Evolutionary conservation across 2,113 vertebrate species (phyloP), one percentile per base, ranked within the genome.

Genomic region (Pithys albifrons): DNA sequence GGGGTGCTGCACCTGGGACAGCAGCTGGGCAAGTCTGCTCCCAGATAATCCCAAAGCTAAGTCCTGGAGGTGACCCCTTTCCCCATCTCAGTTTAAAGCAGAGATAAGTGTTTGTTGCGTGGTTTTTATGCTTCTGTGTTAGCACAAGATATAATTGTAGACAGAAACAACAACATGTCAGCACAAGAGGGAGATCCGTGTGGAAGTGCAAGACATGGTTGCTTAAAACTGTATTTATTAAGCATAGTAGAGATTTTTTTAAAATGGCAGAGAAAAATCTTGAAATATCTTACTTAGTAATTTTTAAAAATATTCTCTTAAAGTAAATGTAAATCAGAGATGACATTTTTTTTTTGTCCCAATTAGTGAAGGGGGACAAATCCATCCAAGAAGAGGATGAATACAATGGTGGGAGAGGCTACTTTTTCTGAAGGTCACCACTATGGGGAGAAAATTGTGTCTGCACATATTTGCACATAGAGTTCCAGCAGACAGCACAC

Each of bases 321-420:
- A 51, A 76, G 6, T 52, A 58, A 64, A 37, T 19, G 27, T 61
- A 70, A 93, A 75, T 58, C 25, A 79, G 59, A 67, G 29, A 19
- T 43, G 2, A 24, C 33, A 49, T 55, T 91, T 91, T 76, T 19
- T 64, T n/a, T 65, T 67, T 73, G 14, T 52, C 18, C 24, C 31
- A 19, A 0, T 0, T 11, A 31, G 31, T 33, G 51, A 43, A 70
- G 9, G 7, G 29, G 4, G 12, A 20, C 39, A 64, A 64, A 20
- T 41, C 39, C 39, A 41, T 29, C 18, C 27, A 41, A 73, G 19
- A 25, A 75, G 4, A 89, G 39, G 37, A 86, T 48, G n/a, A 58
- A 25, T 37, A 61, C 10, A 83, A 70, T 75, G 19, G 23, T 58
- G 46, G 55, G 64, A 84, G 70, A 88, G 31, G 17, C 5, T 67